These are phyloP conservation scores for Leptinotarsa peninsularis DNA, from an alignment of 2,888 invertebrate species.

Conservation along the genomic window DNA sequence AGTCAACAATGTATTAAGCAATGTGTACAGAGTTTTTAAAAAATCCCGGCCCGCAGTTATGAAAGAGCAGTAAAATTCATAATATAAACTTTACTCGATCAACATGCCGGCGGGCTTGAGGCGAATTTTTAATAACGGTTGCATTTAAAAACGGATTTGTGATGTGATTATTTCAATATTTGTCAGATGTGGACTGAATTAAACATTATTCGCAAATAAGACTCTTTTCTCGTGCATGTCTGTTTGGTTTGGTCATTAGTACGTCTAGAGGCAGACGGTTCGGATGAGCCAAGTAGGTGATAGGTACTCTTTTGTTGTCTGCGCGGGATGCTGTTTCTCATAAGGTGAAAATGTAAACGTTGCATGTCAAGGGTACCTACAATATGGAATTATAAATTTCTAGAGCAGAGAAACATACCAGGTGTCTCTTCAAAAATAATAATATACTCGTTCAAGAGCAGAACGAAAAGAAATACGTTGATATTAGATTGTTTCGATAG, in stretches of 20 bases:
- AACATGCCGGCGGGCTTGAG: constrained; percentile 59
- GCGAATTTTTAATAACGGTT: constrained; percentile 60
- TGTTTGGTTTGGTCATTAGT: constrained; percentile 17
- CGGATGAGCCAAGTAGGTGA: neutral
- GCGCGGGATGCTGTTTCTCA: neutral
- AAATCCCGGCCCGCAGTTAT: constrained; percentile 63
- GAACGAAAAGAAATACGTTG: too few species aligned
- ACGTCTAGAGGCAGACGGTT: neutral
- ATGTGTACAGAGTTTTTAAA: constrained; percentile 63
- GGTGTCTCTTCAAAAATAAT: too few species aligned
- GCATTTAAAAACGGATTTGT: constrained; percentile 54
- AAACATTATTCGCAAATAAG: constrained; percentile 47
- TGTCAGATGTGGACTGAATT: constrained; percentile 48
- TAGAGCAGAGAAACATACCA: too few species aligned
- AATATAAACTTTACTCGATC: constrained; percentile 64
- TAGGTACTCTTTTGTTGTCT: constrained; percentile 16
- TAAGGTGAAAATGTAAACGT: neutral
- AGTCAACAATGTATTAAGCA: constrained; percentile 61
- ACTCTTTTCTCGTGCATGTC: constrained; percentile 24
- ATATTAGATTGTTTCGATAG: too few species aligned
- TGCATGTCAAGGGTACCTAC: neutral
- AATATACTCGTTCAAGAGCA: too few species aligned
- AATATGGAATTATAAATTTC: too few species aligned
- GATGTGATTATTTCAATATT: constrained; percentile 57
- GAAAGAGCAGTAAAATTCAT: constrained; percentile 64